phyloP scores from a whole-genome alignment of 2,113 vertebrate species.

The Heterochromis multidens region DNA sequence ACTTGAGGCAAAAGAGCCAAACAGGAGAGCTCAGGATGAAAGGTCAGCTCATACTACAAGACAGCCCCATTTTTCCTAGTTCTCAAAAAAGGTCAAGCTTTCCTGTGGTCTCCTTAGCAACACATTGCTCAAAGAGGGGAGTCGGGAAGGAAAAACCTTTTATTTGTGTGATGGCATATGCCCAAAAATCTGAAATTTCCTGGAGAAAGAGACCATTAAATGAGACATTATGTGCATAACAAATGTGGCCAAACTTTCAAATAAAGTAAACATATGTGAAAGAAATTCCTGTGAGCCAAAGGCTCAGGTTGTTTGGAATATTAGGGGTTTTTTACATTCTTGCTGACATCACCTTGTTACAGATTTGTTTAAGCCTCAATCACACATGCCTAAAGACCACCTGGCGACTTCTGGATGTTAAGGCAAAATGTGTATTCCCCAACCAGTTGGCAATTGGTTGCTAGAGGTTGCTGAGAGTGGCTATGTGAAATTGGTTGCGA shows the following conservation, averaged over 20 bases:
- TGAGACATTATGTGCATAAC: not conserved
- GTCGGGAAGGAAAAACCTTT: rapidly evolving
- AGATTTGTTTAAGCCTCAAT: not conserved
- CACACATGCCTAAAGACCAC: not conserved
- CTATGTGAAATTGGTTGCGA: not conserved
- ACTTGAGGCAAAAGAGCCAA: not conserved
- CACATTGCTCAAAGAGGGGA: not conserved
- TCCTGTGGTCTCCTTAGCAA: not conserved
- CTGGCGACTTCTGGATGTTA: not conserved
- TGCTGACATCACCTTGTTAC: not conserved
- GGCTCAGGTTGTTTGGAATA: not conserved
- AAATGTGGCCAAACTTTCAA: not conserved
- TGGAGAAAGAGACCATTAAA: not conserved
- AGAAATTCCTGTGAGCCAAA: not conserved
- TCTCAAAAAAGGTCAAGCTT: slow-evolving; percentile 23
- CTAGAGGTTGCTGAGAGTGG: not conserved
- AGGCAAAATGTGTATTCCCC: not conserved
- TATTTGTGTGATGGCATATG: not conserved
- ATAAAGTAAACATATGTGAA: not conserved
- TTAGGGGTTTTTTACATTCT: not conserved
- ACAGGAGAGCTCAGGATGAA: slow-evolving; percentile 9
- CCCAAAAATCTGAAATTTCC: not conserved
- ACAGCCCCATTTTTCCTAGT: not conserved
- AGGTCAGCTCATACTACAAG: slow-evolving; percentile 22
- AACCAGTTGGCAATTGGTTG: not conserved